Base-by-base conservation (phyloP, 2,797 vertebrate genomes). In the Chromis chromis region DNA sequence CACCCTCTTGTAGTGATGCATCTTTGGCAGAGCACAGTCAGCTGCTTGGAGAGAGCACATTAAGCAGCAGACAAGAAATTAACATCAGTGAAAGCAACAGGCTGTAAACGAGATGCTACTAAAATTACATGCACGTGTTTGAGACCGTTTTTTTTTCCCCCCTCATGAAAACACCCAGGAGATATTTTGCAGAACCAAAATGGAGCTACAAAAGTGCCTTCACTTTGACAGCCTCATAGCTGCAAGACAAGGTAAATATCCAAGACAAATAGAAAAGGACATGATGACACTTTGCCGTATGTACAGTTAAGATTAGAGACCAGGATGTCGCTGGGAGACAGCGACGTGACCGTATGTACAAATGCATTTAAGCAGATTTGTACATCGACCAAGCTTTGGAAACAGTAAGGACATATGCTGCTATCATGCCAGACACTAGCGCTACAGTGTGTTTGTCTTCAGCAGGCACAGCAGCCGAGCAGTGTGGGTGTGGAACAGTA, bases 201-300 rank as follows among this genome's bases (percentile, higher is more conserved):
- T 42, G 13, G 13, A 42, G 40, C 13, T 42, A 17, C 48, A 33
- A 0, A 2, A 14, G 4, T 36, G 31, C 7, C 17, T 54, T 61
- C 36, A 31, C 36, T 62, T 55, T 12, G 21, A 24, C 14, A 9
- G 27, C n/a, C 12, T 25, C 21, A 1, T 33, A 64, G 61, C 56
- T 0, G 1, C 52, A 70, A 52, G 72, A 52, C 63, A 74, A 68
- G 3, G 49, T 42, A 73, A 75, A 82, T 70, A 85, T 58, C 40
- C 16, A 49, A 7, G 44, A 78, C 61, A 76, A 87, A 81, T 70
- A 57, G 28, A 31, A 10, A 59, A 36, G 31, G n/a, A 74, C 33
- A 11, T 13, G 33, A 64, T 64, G 49, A 66, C 46, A 9, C 76
- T 40, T 36, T 55, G 31, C 66, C 36, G 48, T 69, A 52, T 82